A percentile compares a stretch with the other conserved stretches of the same genome.
Evolutionary conservation across 2,888 invertebrate genomes (phyloP).

Genomic region (Atethmia centrago): DNA sequence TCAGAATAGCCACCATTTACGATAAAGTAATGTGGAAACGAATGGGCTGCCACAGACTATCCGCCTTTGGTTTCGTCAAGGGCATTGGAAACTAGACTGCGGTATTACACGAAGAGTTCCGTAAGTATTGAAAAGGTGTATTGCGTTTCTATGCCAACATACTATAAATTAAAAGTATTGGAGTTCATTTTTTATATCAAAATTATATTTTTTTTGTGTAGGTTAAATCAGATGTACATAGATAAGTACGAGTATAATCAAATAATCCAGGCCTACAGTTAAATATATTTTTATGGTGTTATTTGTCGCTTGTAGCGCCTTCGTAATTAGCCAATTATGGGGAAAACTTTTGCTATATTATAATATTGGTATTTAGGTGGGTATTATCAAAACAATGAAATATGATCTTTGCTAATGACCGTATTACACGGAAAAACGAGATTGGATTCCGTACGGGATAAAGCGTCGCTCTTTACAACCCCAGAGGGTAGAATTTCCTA

Average conservation of each 20-base stretch:
- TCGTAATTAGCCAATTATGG: conserved; percentile 9
- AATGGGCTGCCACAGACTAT: conserved; percentile 16
- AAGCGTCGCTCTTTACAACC: conserved; percentile 28
- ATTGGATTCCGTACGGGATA: conserved; percentile 21
- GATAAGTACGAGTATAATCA: no score
- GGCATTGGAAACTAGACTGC: conserved; percentile 10
- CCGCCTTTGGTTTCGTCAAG: conserved; percentile 21
- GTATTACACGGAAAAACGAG: conserved; percentile 24
- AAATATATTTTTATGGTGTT: not conserved
- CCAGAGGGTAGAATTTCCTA: conserved; percentile 27
- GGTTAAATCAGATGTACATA: not conserved
- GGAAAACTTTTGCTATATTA: not conserved
- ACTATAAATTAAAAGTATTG: not conserved
- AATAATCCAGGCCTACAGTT: not conserved
- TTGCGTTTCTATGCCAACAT: not conserved
- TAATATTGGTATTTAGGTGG: conserved; percentile 7
- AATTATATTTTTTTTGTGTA: not conserved
- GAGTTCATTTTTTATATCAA: not conserved
- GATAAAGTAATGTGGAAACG: conserved; percentile 44
- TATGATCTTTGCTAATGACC: conserved; percentile 19
- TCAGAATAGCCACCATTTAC: conserved; percentile 40
- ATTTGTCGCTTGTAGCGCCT: not conserved
- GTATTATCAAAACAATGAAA: conserved; percentile 6
- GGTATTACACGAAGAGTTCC: not conserved
- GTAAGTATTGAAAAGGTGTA: not conserved